Percentiles rank a stretch among this genome's conserved stretches.
These are phyloP conservation scores for Phacellophora camtschatica DNA, from an alignment of 30 jellyfish, hydroid and myxozoan species.

Conservation along the genomic window DNA sequence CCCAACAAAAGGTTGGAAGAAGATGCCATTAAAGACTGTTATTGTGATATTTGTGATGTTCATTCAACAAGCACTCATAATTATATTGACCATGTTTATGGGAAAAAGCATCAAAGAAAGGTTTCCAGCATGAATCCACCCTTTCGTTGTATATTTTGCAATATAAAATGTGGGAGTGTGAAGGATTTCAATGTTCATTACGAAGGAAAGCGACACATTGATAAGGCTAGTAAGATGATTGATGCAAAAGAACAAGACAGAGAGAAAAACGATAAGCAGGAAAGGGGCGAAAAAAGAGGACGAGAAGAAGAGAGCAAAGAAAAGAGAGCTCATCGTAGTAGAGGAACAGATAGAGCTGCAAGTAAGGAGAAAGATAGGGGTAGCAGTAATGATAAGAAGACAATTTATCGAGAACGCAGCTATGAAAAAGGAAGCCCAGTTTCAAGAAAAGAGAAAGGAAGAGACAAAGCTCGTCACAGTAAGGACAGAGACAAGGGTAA, in stretches of 20 bases:
- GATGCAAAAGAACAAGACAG: neutral
- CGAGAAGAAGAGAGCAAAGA: neutral
- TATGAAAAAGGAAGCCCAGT: conserved; percentile 6
- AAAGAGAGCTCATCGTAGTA: neutral
- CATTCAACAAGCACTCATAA: conserved; percentile 2
- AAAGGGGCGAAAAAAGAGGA: neutral
- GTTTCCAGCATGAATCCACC: conserved; percentile 66
- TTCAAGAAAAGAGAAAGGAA: neutral
- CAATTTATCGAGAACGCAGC: neutral
- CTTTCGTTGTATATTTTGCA: conserved; percentile 61
- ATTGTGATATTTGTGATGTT: conserved; percentile 78
- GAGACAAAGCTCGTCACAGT: neutral
- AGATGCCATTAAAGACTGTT: conserved; percentile 14
- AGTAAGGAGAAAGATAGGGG: neutral
- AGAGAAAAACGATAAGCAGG: neutral
- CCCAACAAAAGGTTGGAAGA: neutral
- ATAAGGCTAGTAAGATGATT: conserved; percentile 33
- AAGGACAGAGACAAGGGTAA: neutral
- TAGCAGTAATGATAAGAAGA: neutral
- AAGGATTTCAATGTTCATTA: conserved; percentile 57
- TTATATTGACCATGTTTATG: conserved; percentile 71
- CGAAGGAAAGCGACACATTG: conserved; percentile 60
- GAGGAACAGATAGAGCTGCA: neutral
- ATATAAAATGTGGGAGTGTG: conserved; percentile 4
- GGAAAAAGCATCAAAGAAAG: conserved; percentile 53